Percentiles rank a stretch among this genome's conserved stretches.
Conservation (phyloP, 1,140 invertebrate genomes). For the Ridgeia piscesae region DNA sequence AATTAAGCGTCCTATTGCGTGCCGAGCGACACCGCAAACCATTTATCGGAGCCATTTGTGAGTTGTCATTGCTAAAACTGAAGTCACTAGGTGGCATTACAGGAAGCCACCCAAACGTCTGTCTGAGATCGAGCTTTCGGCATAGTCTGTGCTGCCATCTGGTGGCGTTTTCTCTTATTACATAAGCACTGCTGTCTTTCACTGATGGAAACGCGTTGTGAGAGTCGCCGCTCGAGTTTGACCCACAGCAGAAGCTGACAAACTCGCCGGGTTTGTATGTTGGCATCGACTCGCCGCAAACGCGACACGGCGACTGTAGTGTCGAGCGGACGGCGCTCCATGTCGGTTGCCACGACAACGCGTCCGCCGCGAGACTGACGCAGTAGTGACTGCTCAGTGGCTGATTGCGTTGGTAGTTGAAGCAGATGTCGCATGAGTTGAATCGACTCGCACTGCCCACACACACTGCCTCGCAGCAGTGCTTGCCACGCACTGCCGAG, state of each 20-base stretch:
- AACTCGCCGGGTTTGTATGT: slow-evolving; percentile 39
- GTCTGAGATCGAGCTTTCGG: not conserved
- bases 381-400: slow-evolving; percentile 15
- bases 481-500: not conserved
- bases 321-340: not conserved
- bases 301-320: slow-evolving; percentile 10
- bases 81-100: slow-evolving; percentile 18
- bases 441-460: not conserved
- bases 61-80: not conserved
- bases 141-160: not conserved
- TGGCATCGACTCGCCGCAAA: slow-evolving; percentile 34
- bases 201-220: not conserved
- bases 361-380: not conserved
- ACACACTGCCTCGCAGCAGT: not conserved
- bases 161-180: not conserved
- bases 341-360: not conserved
- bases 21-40: slow-evolving; percentile 61
- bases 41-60: slow-evolving; percentile 28
- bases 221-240: slow-evolving; percentile 9
- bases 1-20: slow-evolving; percentile 67
- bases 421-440: slow-evolving; percentile 12
- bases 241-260: slow-evolving; percentile 35
- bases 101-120: not conserved
- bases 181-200: not conserved
- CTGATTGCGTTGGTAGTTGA: slow-evolving; percentile 14